These are phyloP conservation scores for Myopa testacea DNA, from an alignment of 2,888 invertebrate genomes.

Conservation along the genomic window DNA sequence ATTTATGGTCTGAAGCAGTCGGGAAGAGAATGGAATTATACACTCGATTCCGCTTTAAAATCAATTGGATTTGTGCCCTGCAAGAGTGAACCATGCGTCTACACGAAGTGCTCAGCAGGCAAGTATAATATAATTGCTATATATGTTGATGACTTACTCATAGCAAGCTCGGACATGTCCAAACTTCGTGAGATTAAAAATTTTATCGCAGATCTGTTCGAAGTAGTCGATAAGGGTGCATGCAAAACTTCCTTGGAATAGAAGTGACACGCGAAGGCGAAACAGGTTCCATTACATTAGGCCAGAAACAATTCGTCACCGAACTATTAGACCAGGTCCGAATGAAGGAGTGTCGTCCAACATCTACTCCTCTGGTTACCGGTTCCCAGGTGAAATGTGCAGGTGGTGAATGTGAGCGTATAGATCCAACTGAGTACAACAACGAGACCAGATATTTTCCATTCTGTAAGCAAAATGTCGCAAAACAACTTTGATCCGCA, in stretches of 20 bases:
- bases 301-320: not conserved
- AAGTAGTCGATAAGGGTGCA: constrained; percentile 31
- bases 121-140: constrained; percentile 33
- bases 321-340: no score
- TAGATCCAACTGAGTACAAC: constrained; percentile 17
- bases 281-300: constrained; percentile 25
- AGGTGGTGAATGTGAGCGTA: constrained; percentile 21
- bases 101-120: no score
- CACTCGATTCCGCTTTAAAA: no score
- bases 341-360: not conserved
- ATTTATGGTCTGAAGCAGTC: not conserved
- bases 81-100: no score
- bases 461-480: not conserved
- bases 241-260: not conserved
- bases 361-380: constrained; percentile 1
- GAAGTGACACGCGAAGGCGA: constrained; percentile 21
- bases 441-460: constrained; percentile 5
- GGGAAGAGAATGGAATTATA: no score
- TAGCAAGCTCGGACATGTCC: constrained; percentile 36
- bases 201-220: constrained; percentile 20
- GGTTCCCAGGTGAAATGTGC: not conserved
- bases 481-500: constrained; percentile 2
- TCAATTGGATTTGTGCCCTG: no score
- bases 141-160: constrained; percentile 41
- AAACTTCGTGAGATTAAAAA: constrained; percentile 26